Evolutionary conservation across 30 jellyfish, hydroid and myxozoan species (phyloP).

Genomic region (Aurelia aurita complex sp. Pacific): DNA sequence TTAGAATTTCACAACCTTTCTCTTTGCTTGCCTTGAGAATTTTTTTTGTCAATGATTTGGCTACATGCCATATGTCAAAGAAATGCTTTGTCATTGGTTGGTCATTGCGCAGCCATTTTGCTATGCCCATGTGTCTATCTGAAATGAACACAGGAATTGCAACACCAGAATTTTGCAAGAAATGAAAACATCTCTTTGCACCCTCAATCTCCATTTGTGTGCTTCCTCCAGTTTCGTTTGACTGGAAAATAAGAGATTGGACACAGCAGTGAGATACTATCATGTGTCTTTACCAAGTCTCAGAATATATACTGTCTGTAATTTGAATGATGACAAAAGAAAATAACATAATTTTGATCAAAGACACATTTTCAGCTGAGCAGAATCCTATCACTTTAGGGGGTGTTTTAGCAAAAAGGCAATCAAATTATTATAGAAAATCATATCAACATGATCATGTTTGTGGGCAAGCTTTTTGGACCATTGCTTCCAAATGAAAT

Average conservation of each 20-base stretch:
- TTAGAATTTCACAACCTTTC: slow-evolving; percentile 4
- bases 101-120: slow-evolving; percentile 27
- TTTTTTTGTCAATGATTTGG: slow-evolving; percentile 11
- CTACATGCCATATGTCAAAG: slow-evolving; percentile 52
- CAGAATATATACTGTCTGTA: too few relatives aligned
- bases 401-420: too few relatives aligned
- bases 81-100: slow-evolving; percentile 2
- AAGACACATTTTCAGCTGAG: too few relatives aligned
- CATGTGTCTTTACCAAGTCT: too few relatives aligned
- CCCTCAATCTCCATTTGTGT: slow-evolving; percentile 22
- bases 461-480: too few relatives aligned
- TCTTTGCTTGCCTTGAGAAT: slow-evolving; percentile 16
- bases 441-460: too few relatives aligned
- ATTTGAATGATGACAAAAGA: too few relatives aligned
- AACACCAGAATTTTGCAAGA: slow-evolving; percentile 8
- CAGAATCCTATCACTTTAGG: too few relatives aligned
- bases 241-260: slow-evolving; percentile 1
- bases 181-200: slow-evolving; percentile 27
- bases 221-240: slow-evolving; percentile 17
- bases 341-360: too few relatives aligned
- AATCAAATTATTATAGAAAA: too few relatives aligned
- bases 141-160: neutral
- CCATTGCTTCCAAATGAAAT: too few relatives aligned
- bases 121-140: slow-evolving; percentile 30
- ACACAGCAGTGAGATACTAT: too few relatives aligned